Conservation (phyloP, 2,888 invertebrate species). For the Tipula vernalis region DNA sequence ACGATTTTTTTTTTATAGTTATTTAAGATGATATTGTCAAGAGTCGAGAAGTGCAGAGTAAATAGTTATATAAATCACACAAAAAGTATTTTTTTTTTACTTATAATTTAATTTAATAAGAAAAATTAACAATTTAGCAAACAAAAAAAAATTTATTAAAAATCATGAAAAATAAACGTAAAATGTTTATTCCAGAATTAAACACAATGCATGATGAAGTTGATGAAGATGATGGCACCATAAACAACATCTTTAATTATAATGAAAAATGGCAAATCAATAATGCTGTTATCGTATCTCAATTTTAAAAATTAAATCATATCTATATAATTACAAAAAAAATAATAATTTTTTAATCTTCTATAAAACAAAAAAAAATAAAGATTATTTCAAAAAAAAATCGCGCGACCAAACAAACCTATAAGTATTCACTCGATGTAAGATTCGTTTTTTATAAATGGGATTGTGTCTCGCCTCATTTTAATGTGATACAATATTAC, state of each 20-base stretch:
- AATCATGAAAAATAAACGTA: neutral
- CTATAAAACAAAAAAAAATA: neutral
- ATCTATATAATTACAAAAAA: neutral
- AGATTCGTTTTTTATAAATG: constrained; percentile 4
- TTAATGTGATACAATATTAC: neutral
- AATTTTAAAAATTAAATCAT: neutral
- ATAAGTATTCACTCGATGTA: neutral
- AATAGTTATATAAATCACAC: neutral
- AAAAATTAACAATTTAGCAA: neutral
- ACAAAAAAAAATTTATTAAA: neutral
- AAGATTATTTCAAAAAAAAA: neutral
- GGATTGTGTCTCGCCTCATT: constrained; percentile 4
- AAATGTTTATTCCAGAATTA: constrained; percentile 4
- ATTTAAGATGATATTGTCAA: neutral
- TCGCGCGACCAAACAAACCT: neutral
- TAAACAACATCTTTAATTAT: neutral
- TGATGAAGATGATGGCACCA: neutral
- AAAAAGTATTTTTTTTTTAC: neutral
- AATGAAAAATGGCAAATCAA: neutral
- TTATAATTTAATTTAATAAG: neutral
- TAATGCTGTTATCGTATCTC: neutral
- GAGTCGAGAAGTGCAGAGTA: neutral
- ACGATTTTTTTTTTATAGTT: neutral
- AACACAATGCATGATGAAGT: neutral
- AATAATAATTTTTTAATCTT: neutral